phyloP scores from a whole-genome alignment of 2,888 invertebrate species.

The Phaedon cochleariae region DNA sequence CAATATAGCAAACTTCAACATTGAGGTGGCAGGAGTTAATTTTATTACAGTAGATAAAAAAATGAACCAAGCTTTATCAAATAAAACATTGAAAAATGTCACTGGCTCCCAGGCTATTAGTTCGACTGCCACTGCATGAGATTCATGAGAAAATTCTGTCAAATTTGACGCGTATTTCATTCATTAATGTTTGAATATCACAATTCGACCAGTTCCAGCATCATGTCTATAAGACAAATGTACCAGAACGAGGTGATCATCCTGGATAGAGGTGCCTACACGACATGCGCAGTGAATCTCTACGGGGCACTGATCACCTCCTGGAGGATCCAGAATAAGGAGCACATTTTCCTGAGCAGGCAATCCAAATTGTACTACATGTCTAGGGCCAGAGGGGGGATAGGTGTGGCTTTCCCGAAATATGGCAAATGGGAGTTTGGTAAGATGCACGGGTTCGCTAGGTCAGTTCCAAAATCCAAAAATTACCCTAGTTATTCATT shows the following conservation, averaged over 20 bases:
- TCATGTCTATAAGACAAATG: not conserved
- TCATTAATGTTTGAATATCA: not conserved
- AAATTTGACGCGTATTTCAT: too few species aligned
- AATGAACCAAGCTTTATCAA: too few species aligned
- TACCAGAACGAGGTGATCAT: slow-evolving; percentile 26
- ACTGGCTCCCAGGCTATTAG: too few species aligned
- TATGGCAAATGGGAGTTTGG: slow-evolving; percentile 28
- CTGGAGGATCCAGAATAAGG: slow-evolving; percentile 41
- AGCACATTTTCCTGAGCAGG: slow-evolving; percentile 34
- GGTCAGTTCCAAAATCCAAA: not conserved
- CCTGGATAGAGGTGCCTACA: slow-evolving; percentile 42
- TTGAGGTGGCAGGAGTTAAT: too few species aligned
- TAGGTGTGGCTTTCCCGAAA: slow-evolving; percentile 37
- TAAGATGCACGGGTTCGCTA: slow-evolving; percentile 35
- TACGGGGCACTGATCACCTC: slow-evolving; percentile 42
- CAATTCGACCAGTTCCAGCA: not conserved
- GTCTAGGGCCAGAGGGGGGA: slow-evolving; percentile 33
- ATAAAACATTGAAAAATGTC: too few species aligned
- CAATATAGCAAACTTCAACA: too few species aligned
- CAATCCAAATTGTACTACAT: slow-evolving; percentile 10
- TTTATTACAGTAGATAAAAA: too few species aligned
- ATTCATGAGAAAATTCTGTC: too few species aligned
- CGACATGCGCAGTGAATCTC: slow-evolving; percentile 41
- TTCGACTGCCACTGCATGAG: too few species aligned
- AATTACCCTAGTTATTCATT: too few species aligned